phyloP scores from a whole-genome alignment of 2,888 invertebrate species.

The Sialis fuliginosa region DNA sequence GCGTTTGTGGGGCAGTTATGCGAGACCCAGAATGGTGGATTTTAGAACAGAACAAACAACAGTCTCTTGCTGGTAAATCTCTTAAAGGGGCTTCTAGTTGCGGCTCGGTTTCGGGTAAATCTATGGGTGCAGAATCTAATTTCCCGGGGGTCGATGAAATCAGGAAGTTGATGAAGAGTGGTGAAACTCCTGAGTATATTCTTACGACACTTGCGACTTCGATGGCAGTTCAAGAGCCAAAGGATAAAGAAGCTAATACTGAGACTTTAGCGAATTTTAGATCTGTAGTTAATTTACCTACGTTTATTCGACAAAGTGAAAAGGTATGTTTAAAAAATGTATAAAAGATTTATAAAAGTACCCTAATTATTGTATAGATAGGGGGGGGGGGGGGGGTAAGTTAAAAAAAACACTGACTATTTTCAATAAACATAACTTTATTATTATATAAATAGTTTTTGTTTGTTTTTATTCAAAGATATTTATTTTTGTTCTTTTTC shows the following conservation, averaged over 20 bases:
- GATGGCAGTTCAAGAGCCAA: slow-evolving; percentile 31
- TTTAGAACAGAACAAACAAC: slow-evolving; percentile 36
- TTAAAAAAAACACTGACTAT: no score
- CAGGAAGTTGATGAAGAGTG: slow-evolving; percentile 48
- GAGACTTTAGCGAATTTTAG: slow-evolving; percentile 29
- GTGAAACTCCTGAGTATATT: slow-evolving; percentile 47
- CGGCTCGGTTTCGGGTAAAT: slow-evolving; percentile 27
- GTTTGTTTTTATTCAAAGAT: no score
- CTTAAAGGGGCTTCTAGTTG: slow-evolving; percentile 33
- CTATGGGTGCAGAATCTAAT: slow-evolving; percentile 30
- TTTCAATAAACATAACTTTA: no score
- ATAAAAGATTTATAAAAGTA: no score
- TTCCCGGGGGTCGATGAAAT: slow-evolving; percentile 49
- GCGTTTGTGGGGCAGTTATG: slow-evolving; percentile 75
- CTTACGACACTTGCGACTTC: slow-evolving; percentile 41
- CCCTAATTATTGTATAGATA: no score
- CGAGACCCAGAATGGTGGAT: slow-evolving; percentile 74
- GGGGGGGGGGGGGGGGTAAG: no score
- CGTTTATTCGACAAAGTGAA: slow-evolving; percentile 49
- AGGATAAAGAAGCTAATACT: slow-evolving; percentile 27
- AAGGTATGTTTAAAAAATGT: slow-evolving; percentile 35
- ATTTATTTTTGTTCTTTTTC: no score
- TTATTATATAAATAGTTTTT: no score
- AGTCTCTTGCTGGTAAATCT: slow-evolving; percentile 27
- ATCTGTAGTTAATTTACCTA: slow-evolving; percentile 58